Percentiles rank a stretch among this genome's conserved stretches.
These are phyloP conservation scores for Seira musarum DNA, from an alignment of 2,888 invertebrate genomes.

Conservation along the genomic window DNA sequence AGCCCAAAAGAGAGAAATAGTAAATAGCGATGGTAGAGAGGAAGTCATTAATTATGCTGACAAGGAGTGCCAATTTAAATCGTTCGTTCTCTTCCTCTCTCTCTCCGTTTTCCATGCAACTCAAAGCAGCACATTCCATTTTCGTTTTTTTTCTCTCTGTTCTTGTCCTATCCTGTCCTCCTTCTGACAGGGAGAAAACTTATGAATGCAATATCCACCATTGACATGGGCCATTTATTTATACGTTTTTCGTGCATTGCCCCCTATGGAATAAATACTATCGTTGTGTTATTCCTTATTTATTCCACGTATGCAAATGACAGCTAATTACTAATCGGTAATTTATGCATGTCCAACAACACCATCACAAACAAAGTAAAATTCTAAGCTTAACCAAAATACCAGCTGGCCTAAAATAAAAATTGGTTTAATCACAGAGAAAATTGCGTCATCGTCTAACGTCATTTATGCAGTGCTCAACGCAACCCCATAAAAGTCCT, in stretches of 20 bases:
- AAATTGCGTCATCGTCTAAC: too few relatives aligned
- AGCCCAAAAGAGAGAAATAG: not conserved
- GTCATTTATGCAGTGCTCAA: too few relatives aligned
- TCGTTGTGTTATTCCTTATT: too few relatives aligned
- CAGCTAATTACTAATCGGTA: slow-evolving; percentile 58
- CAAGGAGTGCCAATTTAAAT: slow-evolving; percentile 64
- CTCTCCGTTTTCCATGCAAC: too few relatives aligned
- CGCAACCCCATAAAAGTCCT: too few relatives aligned
- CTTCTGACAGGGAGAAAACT: slow-evolving; percentile 19
- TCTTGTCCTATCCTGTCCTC: not conserved
- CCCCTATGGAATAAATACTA: slow-evolving; percentile 15
- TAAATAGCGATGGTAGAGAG: slow-evolving; percentile 27
- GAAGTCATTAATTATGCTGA: slow-evolving; percentile 66
- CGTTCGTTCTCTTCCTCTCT: slow-evolving; percentile 31
- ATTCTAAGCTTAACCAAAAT: too few relatives aligned
- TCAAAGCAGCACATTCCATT: too few relatives aligned
- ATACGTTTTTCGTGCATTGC: slow-evolving; percentile 42
- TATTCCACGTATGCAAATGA: slow-evolving; percentile 57
- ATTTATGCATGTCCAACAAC: slow-evolving; percentile 45
- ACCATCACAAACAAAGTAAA: too few relatives aligned
- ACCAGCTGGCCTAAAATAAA: too few relatives aligned
- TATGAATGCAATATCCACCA: slow-evolving; percentile 11
- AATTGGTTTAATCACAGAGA: too few relatives aligned
- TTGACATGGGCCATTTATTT: slow-evolving; percentile 33
- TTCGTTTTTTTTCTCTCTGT: too few relatives aligned